Conservation (phyloP, 2,113 vertebrate genomes). For the Engraulis encrasicolus region DNA sequence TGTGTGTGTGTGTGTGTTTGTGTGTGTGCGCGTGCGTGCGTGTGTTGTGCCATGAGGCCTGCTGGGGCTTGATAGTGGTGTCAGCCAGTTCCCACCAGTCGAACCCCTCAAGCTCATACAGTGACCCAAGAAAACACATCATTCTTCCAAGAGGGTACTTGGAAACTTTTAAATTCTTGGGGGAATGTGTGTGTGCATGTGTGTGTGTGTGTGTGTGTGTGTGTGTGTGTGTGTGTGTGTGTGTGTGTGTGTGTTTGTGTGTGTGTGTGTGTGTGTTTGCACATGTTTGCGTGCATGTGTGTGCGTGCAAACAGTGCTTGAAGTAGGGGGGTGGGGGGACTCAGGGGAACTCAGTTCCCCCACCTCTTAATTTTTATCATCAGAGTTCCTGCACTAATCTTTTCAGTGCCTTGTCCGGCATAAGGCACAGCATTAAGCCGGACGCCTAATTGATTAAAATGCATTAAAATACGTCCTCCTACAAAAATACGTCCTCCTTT, state of each 20-base stretch:
- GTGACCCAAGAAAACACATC: slow-evolving; percentile 17
- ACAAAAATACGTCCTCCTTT: no score
- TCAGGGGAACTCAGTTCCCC: no score
- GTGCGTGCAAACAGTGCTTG: no score
- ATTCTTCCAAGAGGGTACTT: neutral
- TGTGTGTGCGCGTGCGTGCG: slow-evolving; percentile 24
- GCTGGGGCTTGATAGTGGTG: slow-evolving; percentile 19
- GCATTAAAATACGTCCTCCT: no score
- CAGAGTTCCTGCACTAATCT: no score
- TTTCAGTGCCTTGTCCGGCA: no score
- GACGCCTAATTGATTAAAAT: no score
- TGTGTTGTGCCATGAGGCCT: neutral
- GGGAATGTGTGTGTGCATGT: neutral
- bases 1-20: slow-evolving; percentile 25
- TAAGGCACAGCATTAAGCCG: no score
- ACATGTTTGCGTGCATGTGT: no score
- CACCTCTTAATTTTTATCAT: no score
- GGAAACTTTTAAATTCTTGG: neutral
- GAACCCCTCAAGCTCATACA: slow-evolving; percentile 48
- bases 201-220: neutral
- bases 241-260: neutral
- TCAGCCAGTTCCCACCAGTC: slow-evolving; percentile 45
- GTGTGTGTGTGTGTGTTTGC: no score
- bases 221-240: neutral
- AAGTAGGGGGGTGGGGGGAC: no score